Base-by-base conservation (phyloP, 2,888 invertebrate species). In the Drosophila hamatofila region DNA sequence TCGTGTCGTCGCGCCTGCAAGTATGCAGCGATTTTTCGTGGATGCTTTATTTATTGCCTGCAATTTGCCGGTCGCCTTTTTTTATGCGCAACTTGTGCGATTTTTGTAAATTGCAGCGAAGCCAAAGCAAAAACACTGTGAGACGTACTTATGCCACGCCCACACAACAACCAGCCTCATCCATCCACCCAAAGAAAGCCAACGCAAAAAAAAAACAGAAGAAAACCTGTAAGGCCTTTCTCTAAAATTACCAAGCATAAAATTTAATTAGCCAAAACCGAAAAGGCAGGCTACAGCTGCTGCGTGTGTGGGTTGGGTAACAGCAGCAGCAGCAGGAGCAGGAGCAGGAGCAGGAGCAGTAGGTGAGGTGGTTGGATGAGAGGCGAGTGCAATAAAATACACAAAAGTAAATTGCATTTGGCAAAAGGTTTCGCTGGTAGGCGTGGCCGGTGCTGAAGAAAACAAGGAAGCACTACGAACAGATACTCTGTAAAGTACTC, bases 171-270 rank as follows among this genome's bases (percentile, higher is more conserved):
- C 33, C 12, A n/a, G 49, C 27, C n/a, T 3, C 27, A 12, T 3
- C 25, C 51, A 21, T 3, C 6, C 48, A n/a, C n/a, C 9, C 14
- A 39, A 14, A 2, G n/a, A n/a, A 12, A 30, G 48, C 3, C 27
- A 30, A 1, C 27, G 18, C 6, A 52, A 18, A 58, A 35, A 64
- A 12, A 23, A 42, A 51, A 59, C 23, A 41, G 41, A 55, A 51
- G 63, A 63, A 66, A 75, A 68, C 65, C 67, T 79, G 64, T 42
- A 79, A 72, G 82, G 81, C 81, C 82, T 85, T 88, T 84, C 82
- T 83, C 79, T 81, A 88, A 88, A 86, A 86, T 87, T 88, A 88
- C 86, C 89, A 84, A 86, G 89, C 86, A 86, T 88, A 86, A 86
- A 86, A 86, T 86, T 86, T 88, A 86, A 86, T 86, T 86, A 86